Percentiles rank a stretch among this genome's conserved stretches.
These are phyloP conservation scores for Neoitamus cyanurus DNA, from an alignment of 2,888 invertebrate species.

Conservation along the genomic window DNA sequence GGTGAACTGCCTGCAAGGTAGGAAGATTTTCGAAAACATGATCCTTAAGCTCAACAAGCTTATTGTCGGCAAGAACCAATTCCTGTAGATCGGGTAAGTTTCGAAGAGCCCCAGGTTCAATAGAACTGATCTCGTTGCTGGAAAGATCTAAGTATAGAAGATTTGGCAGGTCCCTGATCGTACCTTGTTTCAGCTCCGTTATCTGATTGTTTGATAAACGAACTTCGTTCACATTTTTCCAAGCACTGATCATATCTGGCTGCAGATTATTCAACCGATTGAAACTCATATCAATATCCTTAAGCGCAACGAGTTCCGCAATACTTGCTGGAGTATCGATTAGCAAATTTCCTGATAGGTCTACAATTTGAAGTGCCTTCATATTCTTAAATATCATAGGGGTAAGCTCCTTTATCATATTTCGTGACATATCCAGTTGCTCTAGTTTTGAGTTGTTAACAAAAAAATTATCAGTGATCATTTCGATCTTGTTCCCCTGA, in stretches of 20 bases:
- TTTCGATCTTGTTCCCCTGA: slow-evolving; percentile 80
- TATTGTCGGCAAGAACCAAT: slow-evolving; percentile 78
- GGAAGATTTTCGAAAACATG: slow-evolving; percentile 82
- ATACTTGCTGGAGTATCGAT: slow-evolving; percentile 78
- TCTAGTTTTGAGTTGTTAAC: slow-evolving; percentile 74
- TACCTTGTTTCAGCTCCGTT: slow-evolving; percentile 75
- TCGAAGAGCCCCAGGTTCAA: slow-evolving; percentile 79
- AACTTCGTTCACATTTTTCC: slow-evolving; percentile 77
- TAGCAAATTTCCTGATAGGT: slow-evolving; percentile 82
- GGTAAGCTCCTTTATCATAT: slow-evolving; percentile 77
- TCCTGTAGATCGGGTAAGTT: slow-evolving; percentile 77
- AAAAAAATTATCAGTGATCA: slow-evolving; percentile 76
- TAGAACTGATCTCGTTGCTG: slow-evolving; percentile 80
- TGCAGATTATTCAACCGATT: slow-evolving; percentile 79
- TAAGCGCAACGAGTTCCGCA: slow-evolving; percentile 75
- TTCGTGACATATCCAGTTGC: slow-evolving; percentile 79
- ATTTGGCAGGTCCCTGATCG: slow-evolving; percentile 77
- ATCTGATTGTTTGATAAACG: slow-evolving; percentile 81
- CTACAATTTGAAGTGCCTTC: slow-evolving; percentile 77
- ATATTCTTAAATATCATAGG: slow-evolving; percentile 73
- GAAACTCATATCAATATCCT: slow-evolving; percentile 80
- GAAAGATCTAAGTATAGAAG: slow-evolving; percentile 82
- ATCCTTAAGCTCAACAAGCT: slow-evolving; percentile 79
- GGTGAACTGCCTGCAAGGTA: slow-evolving; percentile 72
- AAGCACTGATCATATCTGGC: slow-evolving; percentile 75